A percentile compares a stretch with the other conserved stretches of the same genome.
Evolutionary conservation across 2,888 invertebrate species (phyloP).

Genomic region (Drosophila affinis): DNA sequence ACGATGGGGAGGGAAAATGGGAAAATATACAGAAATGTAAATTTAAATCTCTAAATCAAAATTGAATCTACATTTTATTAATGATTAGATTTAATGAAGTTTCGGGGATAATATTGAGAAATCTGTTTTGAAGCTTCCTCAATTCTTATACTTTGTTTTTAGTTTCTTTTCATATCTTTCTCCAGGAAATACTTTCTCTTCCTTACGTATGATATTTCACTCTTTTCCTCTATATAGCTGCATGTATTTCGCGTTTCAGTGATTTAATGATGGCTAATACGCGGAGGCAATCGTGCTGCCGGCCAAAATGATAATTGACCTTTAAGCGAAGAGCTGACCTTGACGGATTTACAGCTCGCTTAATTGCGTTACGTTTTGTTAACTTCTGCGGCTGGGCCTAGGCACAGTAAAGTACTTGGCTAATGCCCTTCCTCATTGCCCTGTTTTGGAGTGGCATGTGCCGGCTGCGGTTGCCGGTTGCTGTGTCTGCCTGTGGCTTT

Average conservation of each 20-base stretch:
- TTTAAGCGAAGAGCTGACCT: conserved; percentile 56
- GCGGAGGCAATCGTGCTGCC: not conserved
- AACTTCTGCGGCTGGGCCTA: conserved; percentile 44
- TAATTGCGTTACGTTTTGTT: conserved; percentile 70
- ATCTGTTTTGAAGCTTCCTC: not conserved
- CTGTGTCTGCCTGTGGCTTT: too few species aligned
- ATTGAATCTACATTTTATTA: too few species aligned
- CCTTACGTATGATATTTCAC: not conserved
- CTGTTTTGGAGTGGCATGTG: conserved; percentile 2
- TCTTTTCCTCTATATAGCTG: not conserved
- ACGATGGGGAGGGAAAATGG: not conserved
- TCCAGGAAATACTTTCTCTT: not conserved
- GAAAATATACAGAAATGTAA: too few species aligned
- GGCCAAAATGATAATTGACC: conserved; percentile 50
- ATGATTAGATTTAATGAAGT: not conserved
- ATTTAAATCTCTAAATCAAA: too few species aligned
- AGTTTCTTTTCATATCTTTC: not conserved
- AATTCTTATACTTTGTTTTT: not conserved
- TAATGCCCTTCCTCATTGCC: conserved; percentile 49
- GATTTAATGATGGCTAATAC: conserved; percentile 16
- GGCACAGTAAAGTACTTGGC: not conserved
- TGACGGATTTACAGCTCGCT: conserved; percentile 45
- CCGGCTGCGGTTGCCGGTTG: not conserved
- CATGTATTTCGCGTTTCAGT: conserved; percentile 11
- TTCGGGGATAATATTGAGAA: not conserved